A percentile compares a stretch with the other conserved stretches of the same genome.
Conservation (phyloP, 2,797 vertebrate genomes). For the Rhadinocentrus ornatus region DNA sequence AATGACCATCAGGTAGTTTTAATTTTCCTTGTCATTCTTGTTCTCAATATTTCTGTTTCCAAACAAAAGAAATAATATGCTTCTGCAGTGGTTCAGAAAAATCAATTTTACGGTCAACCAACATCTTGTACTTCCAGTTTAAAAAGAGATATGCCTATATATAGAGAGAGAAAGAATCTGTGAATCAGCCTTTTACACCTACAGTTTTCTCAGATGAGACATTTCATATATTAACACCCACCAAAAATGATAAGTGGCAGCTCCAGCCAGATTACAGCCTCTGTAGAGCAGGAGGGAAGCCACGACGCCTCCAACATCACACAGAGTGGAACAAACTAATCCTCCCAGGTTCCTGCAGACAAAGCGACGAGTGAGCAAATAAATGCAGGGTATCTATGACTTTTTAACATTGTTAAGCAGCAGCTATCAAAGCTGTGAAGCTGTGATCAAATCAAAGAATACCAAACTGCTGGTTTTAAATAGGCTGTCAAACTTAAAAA, state of each 20-base stretch:
- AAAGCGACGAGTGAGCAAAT: not conserved
- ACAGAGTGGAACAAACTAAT: slow-evolving; percentile 90
- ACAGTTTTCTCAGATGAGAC: not conserved
- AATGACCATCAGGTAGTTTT: no score
- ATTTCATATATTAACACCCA: slow-evolving; percentile 46
- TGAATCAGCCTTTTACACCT: not conserved
- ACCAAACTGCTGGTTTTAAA: not conserved
- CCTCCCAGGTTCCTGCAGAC: slow-evolving; percentile 87
- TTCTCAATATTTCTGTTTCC: not conserved
- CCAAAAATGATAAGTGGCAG: slow-evolving; percentile 92
- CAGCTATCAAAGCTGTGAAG: not conserved
- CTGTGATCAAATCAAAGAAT: not conserved
- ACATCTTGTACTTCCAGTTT: no score
- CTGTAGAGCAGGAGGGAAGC: slow-evolving; percentile 92
- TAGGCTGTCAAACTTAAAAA: not conserved
- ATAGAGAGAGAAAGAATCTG: not conserved
- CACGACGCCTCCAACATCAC: slow-evolving; percentile 89
- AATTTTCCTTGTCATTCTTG: no score
- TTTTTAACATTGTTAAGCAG: not conserved
- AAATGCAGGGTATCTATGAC: not conserved
- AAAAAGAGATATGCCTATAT: not conserved
- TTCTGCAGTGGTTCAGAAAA: no score
- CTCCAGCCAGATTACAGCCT: slow-evolving; percentile 86
- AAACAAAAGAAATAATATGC: not conserved
- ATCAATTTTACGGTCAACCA: no score